These are phyloP conservation scores for Leucosticte australis DNA, from an alignment of 2,113 vertebrate species.

Conservation along the genomic window DNA sequence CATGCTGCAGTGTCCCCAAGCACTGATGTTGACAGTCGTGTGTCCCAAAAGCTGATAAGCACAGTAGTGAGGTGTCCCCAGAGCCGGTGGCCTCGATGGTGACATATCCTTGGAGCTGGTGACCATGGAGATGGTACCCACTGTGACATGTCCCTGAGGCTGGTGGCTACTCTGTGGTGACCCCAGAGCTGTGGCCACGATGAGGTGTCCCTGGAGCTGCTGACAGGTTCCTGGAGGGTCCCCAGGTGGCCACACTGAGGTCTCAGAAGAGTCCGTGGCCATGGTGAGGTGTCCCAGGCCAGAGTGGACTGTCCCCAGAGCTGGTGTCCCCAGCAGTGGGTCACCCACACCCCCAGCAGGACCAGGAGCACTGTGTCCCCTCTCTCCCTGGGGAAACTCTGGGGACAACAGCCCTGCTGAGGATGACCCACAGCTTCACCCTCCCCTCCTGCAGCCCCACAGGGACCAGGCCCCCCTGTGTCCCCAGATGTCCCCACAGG, in stretches of 20 bases:
- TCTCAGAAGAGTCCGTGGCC: background rate
- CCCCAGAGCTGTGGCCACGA: accelerated
- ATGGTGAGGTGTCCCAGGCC: background rate
- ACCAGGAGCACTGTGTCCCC: background rate
- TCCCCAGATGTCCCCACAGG: background rate
- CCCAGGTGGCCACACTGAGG: background rate
- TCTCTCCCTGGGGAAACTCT: background rate
- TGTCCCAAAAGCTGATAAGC: background rate
- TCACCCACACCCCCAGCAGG: background rate
- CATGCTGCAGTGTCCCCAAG: background rate
- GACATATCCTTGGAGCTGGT: background rate
- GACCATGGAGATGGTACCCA: background rate
- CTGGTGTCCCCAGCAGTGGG: background rate
- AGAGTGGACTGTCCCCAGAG: background rate
- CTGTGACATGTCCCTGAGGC: background rate
- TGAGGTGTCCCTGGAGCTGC: background rate
- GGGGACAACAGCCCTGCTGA: accelerated
- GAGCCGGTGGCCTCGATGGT: background rate
- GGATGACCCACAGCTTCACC: background rate
- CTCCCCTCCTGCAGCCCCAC: background rate
- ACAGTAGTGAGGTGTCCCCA: background rate
- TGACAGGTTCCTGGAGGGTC: background rate
- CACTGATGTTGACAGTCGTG: background rate
- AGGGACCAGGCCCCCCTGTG: background rate
- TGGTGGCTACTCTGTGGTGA: background rate